A percentile compares a stretch with the other conserved stretches of the same genome.
These are phyloP conservation scores for Villa cingulata DNA, from an alignment of 2,888 invertebrate genomes.

Conservation along the genomic window DNA sequence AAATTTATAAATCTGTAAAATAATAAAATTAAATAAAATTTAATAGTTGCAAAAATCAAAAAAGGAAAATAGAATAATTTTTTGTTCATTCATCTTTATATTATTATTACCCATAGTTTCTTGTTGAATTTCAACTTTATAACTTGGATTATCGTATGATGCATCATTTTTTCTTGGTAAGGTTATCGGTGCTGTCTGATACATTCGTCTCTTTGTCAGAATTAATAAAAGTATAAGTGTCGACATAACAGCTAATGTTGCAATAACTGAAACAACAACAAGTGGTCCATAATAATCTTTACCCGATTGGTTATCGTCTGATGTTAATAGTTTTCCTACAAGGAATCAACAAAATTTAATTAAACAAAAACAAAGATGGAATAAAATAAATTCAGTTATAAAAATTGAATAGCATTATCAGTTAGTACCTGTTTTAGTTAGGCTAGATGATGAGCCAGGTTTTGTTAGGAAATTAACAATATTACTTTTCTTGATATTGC, in stretches of 20 bases:
- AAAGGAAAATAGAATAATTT: too few relatives aligned
- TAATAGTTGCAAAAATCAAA: too few relatives aligned
- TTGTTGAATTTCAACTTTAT: conserved; percentile 86
- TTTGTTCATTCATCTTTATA: too few relatives aligned
- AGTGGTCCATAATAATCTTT: conserved; percentile 74
- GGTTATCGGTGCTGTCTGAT: conserved; percentile 65
- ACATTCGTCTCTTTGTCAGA: conserved; percentile 56
- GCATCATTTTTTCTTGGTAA: conserved; percentile 67
- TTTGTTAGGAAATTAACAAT: conserved; percentile 79
- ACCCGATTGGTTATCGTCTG: conserved; percentile 36
- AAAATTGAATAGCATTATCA: not conserved
- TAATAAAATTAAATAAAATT: too few relatives aligned
- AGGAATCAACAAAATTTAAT: conserved; percentile 7
- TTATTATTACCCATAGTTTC: conserved; percentile 90
- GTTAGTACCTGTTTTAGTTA: conserved; percentile 32
- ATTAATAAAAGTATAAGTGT: conserved; percentile 67
- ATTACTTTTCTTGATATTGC: conserved; percentile 78
- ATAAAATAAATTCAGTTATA: too few relatives aligned
- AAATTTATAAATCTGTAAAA: too few relatives aligned
- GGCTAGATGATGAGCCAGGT: conserved; percentile 44
- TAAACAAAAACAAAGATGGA: not conserved
- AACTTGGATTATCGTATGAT: conserved; percentile 87
- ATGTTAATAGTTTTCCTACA: conserved; percentile 41
- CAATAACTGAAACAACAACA: conserved; percentile 77
- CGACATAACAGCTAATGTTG: conserved; percentile 69